Conservation (phyloP, 2,888 invertebrate genomes). For the Sepiola atlantica region DNA sequence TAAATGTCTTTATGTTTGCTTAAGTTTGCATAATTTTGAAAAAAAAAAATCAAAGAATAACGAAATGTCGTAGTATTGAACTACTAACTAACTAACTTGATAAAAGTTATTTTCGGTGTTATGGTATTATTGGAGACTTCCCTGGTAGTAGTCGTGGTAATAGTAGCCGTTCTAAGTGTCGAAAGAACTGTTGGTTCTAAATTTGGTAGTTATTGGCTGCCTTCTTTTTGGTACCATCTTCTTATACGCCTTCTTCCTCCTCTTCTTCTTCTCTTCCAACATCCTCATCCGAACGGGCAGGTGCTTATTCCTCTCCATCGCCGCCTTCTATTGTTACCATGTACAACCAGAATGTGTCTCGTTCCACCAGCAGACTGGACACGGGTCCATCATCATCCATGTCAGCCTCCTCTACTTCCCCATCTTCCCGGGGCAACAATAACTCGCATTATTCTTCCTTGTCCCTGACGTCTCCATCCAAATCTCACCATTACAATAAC, state of each 20-base stretch:
- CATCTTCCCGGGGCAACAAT: not conserved
- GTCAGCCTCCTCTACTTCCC: not conserved
- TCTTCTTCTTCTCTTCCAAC: not conserved
- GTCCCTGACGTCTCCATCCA: slow-evolving; percentile 37
- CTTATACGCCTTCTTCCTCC: too few species aligned
- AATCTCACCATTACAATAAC: not conserved
- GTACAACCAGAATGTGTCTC: slow-evolving; percentile 34
- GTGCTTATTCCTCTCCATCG: not conserved
- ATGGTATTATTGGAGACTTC: slow-evolving; percentile 20
- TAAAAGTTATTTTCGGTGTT: not conserved
- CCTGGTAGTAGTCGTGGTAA: not conserved
- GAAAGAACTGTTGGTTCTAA: not conserved
- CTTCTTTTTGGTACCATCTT: not conserved
- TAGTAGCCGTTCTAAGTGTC: not conserved
- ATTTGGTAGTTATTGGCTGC: slow-evolving; percentile 7
- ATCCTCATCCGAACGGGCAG: not conserved
- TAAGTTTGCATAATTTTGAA: not conserved
- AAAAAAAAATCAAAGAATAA: not conserved
- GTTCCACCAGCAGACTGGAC: slow-evolving; percentile 35
- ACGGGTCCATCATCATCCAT: not conserved
- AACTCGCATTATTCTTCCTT: not conserved
- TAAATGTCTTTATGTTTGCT: not conserved
- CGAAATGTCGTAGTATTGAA: not conserved
- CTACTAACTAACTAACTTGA: not conserved
- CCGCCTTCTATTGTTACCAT: not conserved